Percentiles rank a stretch among this genome's conserved stretches.
Conservation (phyloP, 1,140 invertebrate species). For the Diabrotica undecimpunctata region DNA sequence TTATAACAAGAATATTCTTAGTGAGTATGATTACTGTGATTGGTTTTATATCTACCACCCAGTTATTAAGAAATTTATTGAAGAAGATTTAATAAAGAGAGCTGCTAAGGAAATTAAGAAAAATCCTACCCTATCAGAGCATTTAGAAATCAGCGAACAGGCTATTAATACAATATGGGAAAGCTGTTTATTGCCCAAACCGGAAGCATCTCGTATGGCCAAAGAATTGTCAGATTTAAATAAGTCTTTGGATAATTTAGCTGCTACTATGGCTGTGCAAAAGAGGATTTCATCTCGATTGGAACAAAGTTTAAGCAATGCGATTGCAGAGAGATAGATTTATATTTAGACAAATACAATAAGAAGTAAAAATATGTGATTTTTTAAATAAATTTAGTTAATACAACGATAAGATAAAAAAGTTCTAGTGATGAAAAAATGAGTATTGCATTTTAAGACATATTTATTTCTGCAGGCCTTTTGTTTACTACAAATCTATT, state of each 20-base stretch:
- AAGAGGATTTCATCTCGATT: constrained; percentile 28
- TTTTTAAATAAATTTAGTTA: too few species aligned
- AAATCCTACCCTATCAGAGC: background rate
- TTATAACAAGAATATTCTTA: constrained; percentile 33
- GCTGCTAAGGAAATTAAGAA: background rate
- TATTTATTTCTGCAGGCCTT: too few species aligned
- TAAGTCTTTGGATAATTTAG: constrained; percentile 33
- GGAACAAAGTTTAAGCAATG: constrained; percentile 6
- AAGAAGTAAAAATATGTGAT: too few species aligned
- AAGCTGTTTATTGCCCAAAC: background rate
- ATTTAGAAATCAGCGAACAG: background rate
- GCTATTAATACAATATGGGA: background rate
- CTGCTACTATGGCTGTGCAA: constrained; percentile 35
- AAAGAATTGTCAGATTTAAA: constrained; percentile 26
- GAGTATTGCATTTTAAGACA: too few species aligned
- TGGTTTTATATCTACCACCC: constrained; percentile 44
- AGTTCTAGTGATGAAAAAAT: too few species aligned
- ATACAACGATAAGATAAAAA: too few species aligned
- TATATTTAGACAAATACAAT: too few species aligned
- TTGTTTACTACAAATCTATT: too few species aligned
- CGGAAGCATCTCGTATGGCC: constrained; percentile 13
- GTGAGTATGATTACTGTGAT: constrained; percentile 26
- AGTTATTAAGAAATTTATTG: constrained; percentile 30
- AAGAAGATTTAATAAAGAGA: constrained; percentile 21
- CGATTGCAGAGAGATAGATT: constrained; percentile 8